Base-by-base conservation (phyloP, 2,797 vertebrate species). In the Molothrus aeneus region DNA sequence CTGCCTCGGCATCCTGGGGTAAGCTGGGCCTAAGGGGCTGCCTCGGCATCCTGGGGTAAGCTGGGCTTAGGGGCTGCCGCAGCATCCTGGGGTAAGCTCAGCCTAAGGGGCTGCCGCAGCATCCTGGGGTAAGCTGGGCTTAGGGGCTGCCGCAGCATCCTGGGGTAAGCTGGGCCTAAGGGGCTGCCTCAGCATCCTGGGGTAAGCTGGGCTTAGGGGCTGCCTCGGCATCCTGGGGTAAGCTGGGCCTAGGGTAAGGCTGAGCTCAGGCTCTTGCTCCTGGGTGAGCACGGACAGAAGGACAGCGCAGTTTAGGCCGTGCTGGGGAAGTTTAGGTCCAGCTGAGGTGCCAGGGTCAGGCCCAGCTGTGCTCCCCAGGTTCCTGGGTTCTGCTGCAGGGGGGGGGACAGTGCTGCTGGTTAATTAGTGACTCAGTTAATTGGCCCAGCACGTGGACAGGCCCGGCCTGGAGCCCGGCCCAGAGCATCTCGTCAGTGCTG, bases 401-500 rank as follows among this genome's bases (percentile, higher is more conserved):
- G 14, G 21, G 25, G 17, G 53, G 12, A 2, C 13, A 4, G 54
- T n/a, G 54, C 32, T 56, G 53, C 13, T 21, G 13, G 9, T 56
- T 21, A 56, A 56, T 56, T n/a, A 56, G 20, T 4, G 31, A 13
- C 29, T 19, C 17, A 2, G 31, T 54, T 54, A 40, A n/a, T 32
- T 4, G 26, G 28, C 26, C 10, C 50, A 51, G 50, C 50, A 51
- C 99, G 0, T 99, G 99, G 99, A 99, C 99, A 3, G 99, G 99
- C 50, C 99, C 99, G 6, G 99, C 99, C 2, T 99, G 99, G 99
- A 99, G 99, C 97, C 99, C 99, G 43, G 99, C 99, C 53, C 99
- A 99, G 97, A 99, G 99, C 66, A 99, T 99, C 97, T 99, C 99
- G 13, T 99, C 99, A 9, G 99, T 99, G 79, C 99, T 99, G 82